Conservation (phyloP, 35 echinoderm and acorn worm species). For the Holothuria glaberrima region DNA sequence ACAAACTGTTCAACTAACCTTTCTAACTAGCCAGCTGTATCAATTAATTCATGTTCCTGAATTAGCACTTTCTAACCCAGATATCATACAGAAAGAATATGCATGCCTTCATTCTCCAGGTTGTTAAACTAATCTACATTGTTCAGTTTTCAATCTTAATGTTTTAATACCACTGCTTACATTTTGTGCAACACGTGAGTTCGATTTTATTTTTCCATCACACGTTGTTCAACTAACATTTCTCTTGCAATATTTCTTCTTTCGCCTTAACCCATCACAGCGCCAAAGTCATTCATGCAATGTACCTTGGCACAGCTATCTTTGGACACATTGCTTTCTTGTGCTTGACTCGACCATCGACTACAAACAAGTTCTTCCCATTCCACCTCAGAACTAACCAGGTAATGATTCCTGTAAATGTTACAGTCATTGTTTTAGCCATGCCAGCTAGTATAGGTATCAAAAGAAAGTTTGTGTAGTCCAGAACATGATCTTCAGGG, state of each 20-base stretch:
- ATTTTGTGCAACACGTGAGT: background rate
- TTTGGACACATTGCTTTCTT: constrained; percentile 52
- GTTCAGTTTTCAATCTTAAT: background rate
- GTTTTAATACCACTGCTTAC: too few relatives aligned
- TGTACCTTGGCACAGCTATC: constrained; percentile 33
- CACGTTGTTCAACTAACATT: background rate
- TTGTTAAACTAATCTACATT: background rate
- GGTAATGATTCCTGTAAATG: background rate
- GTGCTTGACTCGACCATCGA: constrained; percentile 31
- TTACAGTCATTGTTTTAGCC: too few relatives aligned
- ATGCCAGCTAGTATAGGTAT: too few relatives aligned
- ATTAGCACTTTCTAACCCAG: background rate
- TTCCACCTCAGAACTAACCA: constrained; percentile 54
- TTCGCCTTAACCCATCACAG: constrained; percentile 14
- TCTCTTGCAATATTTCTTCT: background rate
- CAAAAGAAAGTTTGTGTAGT: too few relatives aligned
- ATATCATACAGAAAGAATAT: too few relatives aligned
- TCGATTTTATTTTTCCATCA: background rate
- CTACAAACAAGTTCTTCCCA: constrained; percentile 52
- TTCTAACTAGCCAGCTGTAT: background rate
- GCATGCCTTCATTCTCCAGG: background rate
- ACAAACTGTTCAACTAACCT: too few relatives aligned
- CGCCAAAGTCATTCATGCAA: constrained; percentile 45
- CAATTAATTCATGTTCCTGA: background rate
- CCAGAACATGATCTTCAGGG: too few relatives aligned